phyloP scores from a whole-genome alignment of 2,113 vertebrate genomes.

The Syngnathus typhle region DNA sequence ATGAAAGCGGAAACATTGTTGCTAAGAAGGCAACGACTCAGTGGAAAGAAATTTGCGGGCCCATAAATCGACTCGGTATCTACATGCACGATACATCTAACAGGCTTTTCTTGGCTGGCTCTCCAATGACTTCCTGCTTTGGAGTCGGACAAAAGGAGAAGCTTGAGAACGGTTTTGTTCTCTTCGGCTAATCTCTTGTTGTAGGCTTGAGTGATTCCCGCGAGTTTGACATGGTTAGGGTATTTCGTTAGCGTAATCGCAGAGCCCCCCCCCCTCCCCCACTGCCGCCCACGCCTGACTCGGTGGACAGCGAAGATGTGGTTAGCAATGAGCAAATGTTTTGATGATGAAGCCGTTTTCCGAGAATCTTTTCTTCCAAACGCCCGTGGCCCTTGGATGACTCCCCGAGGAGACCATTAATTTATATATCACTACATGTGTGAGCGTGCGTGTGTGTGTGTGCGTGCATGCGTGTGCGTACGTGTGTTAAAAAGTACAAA shows the following conservation, averaged over 20 bases:
- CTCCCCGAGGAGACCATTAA: constrained; percentile 71
- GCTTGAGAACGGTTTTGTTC: constrained; percentile 37
- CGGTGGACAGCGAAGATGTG: constrained; percentile 50
- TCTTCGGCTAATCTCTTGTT: neutral
- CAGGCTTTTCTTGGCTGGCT: constrained; percentile 60
- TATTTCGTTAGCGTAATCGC: constrained; percentile 34
- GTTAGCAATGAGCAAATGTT: constrained; percentile 68
- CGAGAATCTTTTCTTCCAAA: constrained; percentile 69
- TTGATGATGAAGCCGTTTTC: constrained; percentile 70
- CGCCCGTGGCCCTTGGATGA: constrained; percentile 69
- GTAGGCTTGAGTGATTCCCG: neutral
- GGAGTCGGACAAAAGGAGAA: constrained; percentile 29
- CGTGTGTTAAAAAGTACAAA: constrained; percentile 5
- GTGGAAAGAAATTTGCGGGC: constrained; percentile 43
- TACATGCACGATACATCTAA: constrained; percentile 56
- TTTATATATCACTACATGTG: constrained; percentile 61
- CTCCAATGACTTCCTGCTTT: constrained; percentile 67
- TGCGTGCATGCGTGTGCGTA: constrained; percentile 16
- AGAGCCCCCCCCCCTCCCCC: fast-evolving
- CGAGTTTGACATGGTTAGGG: constrained; percentile 34
- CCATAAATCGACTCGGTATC: constrained; percentile 56
- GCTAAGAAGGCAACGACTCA: constrained; percentile 7
- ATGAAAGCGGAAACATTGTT: neutral
- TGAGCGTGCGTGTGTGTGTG: constrained; percentile 31
- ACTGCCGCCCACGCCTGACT: constrained; percentile 29